phyloP scores from a whole-genome alignment of 2,888 invertebrate species.

The Drosophila cognata region DNA sequence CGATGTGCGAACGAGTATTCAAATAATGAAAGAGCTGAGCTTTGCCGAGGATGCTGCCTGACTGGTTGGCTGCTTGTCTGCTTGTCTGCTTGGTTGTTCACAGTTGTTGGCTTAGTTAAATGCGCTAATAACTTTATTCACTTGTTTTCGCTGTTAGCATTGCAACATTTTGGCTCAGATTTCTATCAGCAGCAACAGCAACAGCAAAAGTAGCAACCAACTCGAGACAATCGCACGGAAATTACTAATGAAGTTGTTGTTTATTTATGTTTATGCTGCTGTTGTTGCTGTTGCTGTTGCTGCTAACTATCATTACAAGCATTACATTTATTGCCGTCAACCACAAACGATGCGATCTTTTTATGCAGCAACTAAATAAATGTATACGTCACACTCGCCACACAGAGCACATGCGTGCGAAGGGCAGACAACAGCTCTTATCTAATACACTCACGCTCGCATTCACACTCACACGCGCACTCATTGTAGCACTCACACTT shows the following conservation, averaged over 20 bases:
- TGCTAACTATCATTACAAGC: conserved; percentile 51
- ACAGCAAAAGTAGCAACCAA: conserved; percentile 19
- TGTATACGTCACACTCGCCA: conserved; percentile 44
- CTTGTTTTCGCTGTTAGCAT: conserved; percentile 57
- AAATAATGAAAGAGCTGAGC: conserved; percentile 40
- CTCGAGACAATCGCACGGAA: conserved; percentile 78
- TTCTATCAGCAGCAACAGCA: conserved; percentile 57
- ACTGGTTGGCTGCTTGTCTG: background rate
- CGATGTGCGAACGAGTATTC: conserved; percentile 30
- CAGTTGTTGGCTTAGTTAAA: conserved; percentile 74
- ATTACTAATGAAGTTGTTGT: conserved; percentile 76
- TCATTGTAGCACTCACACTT: conserved; percentile 5
- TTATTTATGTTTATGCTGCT: conserved; percentile 18
- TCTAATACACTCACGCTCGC: conserved; percentile 46
- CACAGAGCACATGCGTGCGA: conserved; percentile 71
- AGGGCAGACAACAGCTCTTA: conserved; percentile 68
- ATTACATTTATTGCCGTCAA: conserved; percentile 57
- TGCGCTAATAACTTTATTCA: conserved; percentile 82
- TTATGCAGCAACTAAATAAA: conserved; percentile 59
- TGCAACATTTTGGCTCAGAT: conserved; percentile 74
- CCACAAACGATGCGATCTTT: conserved; percentile 26
- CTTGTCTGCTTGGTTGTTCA: conserved; percentile 22
- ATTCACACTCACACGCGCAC: conserved; percentile 18
- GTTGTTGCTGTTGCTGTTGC: conserved; percentile 32
- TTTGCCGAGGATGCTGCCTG: conserved; percentile 49